Evolutionary conservation across 35 echinoderm and acorn worm genomes (phyloP).

Genomic region (Diadema setosum): DNA sequence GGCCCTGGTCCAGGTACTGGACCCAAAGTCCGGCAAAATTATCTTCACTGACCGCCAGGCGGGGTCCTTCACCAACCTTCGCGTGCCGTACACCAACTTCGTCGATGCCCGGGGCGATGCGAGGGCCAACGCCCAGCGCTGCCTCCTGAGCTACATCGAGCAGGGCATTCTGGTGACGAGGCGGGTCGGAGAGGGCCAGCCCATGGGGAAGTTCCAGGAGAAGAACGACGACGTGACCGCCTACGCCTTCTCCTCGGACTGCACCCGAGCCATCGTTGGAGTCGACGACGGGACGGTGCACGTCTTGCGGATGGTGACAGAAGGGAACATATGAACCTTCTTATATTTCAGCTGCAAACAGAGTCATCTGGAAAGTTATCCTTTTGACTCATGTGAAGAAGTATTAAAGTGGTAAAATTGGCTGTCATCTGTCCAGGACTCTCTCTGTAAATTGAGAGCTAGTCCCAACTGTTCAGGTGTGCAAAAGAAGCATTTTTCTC

Average conservation of each 20-base stretch:
- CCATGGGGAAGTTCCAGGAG: constrained; percentile 11
- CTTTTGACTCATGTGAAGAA: too few relatives aligned
- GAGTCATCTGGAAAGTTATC: too few relatives aligned
- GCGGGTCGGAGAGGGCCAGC: background rate
- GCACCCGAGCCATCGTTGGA: constrained; percentile 21
- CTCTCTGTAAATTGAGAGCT: too few relatives aligned
- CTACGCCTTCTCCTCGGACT: constrained; percentile 39
- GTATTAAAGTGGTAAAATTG: too few relatives aligned
- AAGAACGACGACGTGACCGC: constrained; percentile 15
- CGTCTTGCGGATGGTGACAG: constrained; percentile 23
- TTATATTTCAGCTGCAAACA: too few relatives aligned
- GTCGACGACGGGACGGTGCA: constrained; percentile 28
- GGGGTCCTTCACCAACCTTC: background rate
- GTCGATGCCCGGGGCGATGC: background rate
- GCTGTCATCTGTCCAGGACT: too few relatives aligned
- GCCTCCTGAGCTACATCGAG: background rate
- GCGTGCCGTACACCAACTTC: background rate
- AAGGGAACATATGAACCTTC: too few relatives aligned
- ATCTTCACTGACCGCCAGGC: background rate
- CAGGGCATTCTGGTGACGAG: constrained; percentile 15
- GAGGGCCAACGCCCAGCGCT: background rate
- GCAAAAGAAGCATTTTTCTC: too few relatives aligned
- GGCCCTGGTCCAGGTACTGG: background rate
- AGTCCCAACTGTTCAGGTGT: too few relatives aligned
- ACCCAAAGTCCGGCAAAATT: background rate